A percentile compares a stretch with the other conserved stretches of the same genome.
Conservation (phyloP, 2,888 invertebrate species). For the Zygogramma bicolorata region DNA sequence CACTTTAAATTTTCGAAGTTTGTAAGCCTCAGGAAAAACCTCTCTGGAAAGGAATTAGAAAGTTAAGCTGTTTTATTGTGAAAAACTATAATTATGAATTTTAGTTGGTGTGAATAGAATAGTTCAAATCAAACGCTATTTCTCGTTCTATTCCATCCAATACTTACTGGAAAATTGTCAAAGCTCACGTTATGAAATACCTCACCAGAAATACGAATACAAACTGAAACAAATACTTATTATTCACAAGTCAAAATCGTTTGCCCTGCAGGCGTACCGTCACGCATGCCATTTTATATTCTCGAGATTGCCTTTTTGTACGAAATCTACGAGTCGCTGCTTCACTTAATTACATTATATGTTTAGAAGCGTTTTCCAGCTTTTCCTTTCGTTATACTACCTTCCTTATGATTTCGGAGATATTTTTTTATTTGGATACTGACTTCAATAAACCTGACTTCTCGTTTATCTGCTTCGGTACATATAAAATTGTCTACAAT, state of each 20-base stretch:
- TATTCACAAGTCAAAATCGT: constrained; percentile 38
- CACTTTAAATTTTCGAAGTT: no score
- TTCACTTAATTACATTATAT: constrained; percentile 53
- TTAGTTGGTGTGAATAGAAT: no score
- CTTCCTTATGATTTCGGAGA: neutral
- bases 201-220: neutral
- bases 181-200: no score
- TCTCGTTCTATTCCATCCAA: no score
- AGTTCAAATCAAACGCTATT: no score
- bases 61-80: no score
- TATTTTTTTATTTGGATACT: neutral
- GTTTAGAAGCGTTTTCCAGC: constrained; percentile 29
- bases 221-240: neutral
- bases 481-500: no score
- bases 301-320: constrained; percentile 54
- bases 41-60: no score
- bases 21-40: no score
- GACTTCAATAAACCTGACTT: neutral
- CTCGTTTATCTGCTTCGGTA: no score
- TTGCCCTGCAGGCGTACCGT: constrained; percentile 48
- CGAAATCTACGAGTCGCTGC: constrained; percentile 47
- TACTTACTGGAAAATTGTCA: no score
- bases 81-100: no score
- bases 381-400: constrained; percentile 11
- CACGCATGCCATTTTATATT: constrained; percentile 48